Evolutionary conservation across 2,888 invertebrate genomes (phyloP), one percentile per base, ranked within the genome.

Genomic region (Auanema freiburgensis): DNA sequence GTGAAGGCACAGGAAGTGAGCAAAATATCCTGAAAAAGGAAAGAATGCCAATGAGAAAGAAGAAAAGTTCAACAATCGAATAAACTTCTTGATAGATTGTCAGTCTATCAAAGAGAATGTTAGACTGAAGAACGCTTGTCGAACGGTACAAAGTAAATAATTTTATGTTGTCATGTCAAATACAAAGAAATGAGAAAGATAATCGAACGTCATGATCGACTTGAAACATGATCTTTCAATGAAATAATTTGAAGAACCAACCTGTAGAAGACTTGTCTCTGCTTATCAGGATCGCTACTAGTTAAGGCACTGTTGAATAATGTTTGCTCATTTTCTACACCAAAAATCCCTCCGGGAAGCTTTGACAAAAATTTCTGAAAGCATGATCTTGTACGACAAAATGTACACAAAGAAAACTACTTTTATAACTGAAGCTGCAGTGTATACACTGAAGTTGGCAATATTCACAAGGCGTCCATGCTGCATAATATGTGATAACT

Each of bases 381-480:
- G 6, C 41, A 8, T 14, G 49, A 21, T 23, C 60, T 46, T 16
- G 46, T 6, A 46, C 21, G 3, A 8, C 6, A 8, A 46, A 59
- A 6, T 8, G 8, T 12, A 3, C n/a, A 58, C 4, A 25, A 18
- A 18, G 5, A 56, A 18, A 16, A 54, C 69, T 71, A 87, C 87
- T 84, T 97, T 97, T 70, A 97, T 88, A 66, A 97, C 96, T 86
- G 95, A 95, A 64, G 97, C 96, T 83, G 97, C 93, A 25, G 97
- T 97, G 86, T 96, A 95, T 69, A 96, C 93, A 70, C 92, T 93
- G 85, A 92, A 94, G 85, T 93, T 93, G 84, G 83, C 81, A 54
- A 84, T 84, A 67, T 84, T 84, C 21, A 84, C 83, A 16, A 84
- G 73, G 24, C 84, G 67, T 8, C 84, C 84, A 66, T 84, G 80